Evolutionary conservation across 2,797 vertebrate genomes (phyloP), one percentile per base, ranked within the genome.

Genomic region (Cyclopterus lumpus): DNA sequence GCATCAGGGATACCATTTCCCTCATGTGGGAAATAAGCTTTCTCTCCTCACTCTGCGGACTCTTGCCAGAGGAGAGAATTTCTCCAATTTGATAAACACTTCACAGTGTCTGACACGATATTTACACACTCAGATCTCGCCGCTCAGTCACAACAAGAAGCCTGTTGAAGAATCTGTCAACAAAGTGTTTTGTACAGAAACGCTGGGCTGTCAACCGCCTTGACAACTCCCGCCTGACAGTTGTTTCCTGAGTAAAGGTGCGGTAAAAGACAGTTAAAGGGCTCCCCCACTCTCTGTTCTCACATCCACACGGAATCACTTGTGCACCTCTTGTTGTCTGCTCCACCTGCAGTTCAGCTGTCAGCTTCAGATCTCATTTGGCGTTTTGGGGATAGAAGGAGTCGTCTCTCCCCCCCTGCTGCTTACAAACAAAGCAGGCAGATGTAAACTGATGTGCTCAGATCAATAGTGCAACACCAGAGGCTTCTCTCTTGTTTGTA

Each of bases 1-100:
- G 83, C 76, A 74, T 87, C 88, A 89, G 81, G 79, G 80, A 82
- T 73, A 67, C 87, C 80, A 82, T 91, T 91, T 86, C 72, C 81
- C 55, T 79, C 26, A 2, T 71, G 77, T 69, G 69, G 62, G 42
- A 78, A 87, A 84, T 79, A 8, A 79, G 78, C 66, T 76, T 73
- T 75, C 75, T 67, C 73, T n/a, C 46, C 65, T 65, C 46, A n/a
- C 60, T 42, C 61, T 67, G 51, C 75, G 32, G 73, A 59, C 67
- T 69, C 49, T 36, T 66, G 40, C 59, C 71, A 75, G 74, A 68
- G 40, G 16, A 32, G 26, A 82, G 65, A 51, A 70, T 62, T 72
- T 75, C 18, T 79, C 38, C 0, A 40, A 80, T 58, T 81, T 69
- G 34, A 83, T 77, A 81, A 91, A 90, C 71, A 55, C 73, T 87